Evolutionary conservation across 2,113 vertebrate genomes (phyloP).

Genomic region (Charadrius vociferus): DNA sequence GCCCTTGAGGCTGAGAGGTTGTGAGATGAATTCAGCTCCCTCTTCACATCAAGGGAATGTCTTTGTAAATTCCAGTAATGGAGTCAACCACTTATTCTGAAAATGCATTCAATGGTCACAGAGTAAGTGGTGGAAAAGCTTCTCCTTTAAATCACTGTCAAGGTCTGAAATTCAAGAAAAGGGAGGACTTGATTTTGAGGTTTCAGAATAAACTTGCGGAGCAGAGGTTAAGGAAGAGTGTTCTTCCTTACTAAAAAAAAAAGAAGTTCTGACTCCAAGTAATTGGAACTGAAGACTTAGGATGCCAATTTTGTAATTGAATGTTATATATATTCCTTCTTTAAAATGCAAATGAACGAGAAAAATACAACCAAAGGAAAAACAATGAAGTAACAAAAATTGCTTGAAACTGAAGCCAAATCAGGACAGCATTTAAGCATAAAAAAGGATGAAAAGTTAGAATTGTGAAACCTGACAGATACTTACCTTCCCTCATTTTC

Average conservation of each 20-base stretch:
- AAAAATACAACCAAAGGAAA: background rate
- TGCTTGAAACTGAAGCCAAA: background rate
- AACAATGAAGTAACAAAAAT: background rate
- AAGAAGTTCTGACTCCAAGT: background rate
- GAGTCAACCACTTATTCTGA: background rate
- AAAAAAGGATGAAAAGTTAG: background rate
- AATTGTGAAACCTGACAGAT: background rate
- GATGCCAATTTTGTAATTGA: background rate
- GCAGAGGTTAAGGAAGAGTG: background rate
- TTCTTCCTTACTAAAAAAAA: background rate
- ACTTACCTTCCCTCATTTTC: background rate
- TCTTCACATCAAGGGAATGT: background rate
- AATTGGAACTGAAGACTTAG: background rate
- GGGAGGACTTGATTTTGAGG: background rate
- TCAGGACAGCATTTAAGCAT: background rate
- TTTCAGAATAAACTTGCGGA: background rate
- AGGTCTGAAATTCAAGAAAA: background rate
- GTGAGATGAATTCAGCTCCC: background rate
- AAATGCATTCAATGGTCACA: background rate
- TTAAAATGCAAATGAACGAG: background rate
- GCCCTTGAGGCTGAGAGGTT: background rate
- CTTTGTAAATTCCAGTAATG: background rate
- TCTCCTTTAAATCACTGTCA: background rate
- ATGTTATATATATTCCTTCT: background rate
- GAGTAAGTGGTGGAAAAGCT: background rate